A percentile compares a stretch with the other conserved stretches of the same genome.
phyloP scores from a whole-genome alignment of 2,113 vertebrate genomes.

The Probosciger aterrimus region DNA sequence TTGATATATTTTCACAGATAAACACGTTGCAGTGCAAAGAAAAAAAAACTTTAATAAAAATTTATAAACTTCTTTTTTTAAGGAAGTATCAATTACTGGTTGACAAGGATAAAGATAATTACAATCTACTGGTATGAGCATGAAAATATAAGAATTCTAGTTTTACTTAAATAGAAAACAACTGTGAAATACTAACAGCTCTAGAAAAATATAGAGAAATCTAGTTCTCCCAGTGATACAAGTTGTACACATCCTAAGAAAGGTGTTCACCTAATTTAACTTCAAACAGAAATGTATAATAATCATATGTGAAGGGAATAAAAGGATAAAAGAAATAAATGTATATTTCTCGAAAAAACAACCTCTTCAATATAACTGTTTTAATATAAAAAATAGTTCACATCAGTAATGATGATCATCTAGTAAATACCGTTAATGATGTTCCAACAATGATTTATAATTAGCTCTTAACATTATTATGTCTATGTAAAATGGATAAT shows the following conservation, averaged over 20 bases:
- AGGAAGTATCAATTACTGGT: not conserved
- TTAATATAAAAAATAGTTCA: not conserved
- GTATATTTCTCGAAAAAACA: not conserved
- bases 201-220: not conserved
- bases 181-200: not conserved
- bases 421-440: not conserved
- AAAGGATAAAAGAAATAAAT: not conserved
- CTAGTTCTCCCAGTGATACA: not conserved
- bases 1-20: not conserved
- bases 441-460: not conserved
- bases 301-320: not conserved
- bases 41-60: not conserved
- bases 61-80: not conserved
- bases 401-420: not conserved
- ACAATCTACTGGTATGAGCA: not conserved
- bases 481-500: not conserved
- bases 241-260: not conserved
- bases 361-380: not conserved
- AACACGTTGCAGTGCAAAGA: not conserved
- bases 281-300: not conserved
- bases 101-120: not conserved
- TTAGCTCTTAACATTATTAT: not conserved
- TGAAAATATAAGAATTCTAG: not conserved
- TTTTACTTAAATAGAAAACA: not conserved
- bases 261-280: not conserved